Evolutionary conservation across 2,888 invertebrate genomes (phyloP).

Genomic region (Caradrina clavipalpis): DNA sequence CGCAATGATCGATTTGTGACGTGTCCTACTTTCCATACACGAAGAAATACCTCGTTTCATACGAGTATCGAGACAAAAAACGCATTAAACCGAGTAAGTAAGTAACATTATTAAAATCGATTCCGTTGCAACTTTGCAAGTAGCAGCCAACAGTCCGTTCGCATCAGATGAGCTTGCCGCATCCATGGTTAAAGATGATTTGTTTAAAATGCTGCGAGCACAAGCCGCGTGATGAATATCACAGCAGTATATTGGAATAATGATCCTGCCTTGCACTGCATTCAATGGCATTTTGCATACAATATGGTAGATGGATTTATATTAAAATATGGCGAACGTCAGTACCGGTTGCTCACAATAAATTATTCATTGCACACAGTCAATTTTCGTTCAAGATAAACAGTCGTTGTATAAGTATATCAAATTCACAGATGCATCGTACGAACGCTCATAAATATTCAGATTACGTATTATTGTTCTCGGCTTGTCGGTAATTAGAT

Average conservation of each 20-base stretch:
- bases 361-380: constrained; percentile 90
- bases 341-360: constrained; percentile 88
- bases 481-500: constrained; percentile 89
- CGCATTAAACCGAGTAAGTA: constrained; percentile 65
- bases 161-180: constrained; percentile 66
- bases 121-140: constrained; percentile 28
- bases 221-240: constrained; percentile 88
- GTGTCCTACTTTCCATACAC: constrained; percentile 65
- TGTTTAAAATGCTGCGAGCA: constrained; percentile 88
- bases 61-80: constrained; percentile 69
- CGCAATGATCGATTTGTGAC: constrained; percentile 56
- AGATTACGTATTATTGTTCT: constrained; percentile 89
- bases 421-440: constrained; percentile 83
- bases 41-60: constrained; percentile 63
- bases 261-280: constrained; percentile 89
- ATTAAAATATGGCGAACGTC: constrained; percentile 90
- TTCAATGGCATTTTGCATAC: constrained; percentile 91
- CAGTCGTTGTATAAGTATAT: constrained; percentile 79
- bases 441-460: constrained; percentile 85
- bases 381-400: constrained; percentile 88
- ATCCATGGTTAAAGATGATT: constrained; percentile 88
- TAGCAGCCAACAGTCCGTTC: constrained; percentile 66
- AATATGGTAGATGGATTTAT: constrained; percentile 91
- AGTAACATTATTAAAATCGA: constrained; percentile 64
- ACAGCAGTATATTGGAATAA: constrained; percentile 89